A percentile compares a stretch with the other conserved stretches of the same genome.
Conservation (phyloP, 2,797 vertebrate species). For the Sciurus carolinensis region DNA sequence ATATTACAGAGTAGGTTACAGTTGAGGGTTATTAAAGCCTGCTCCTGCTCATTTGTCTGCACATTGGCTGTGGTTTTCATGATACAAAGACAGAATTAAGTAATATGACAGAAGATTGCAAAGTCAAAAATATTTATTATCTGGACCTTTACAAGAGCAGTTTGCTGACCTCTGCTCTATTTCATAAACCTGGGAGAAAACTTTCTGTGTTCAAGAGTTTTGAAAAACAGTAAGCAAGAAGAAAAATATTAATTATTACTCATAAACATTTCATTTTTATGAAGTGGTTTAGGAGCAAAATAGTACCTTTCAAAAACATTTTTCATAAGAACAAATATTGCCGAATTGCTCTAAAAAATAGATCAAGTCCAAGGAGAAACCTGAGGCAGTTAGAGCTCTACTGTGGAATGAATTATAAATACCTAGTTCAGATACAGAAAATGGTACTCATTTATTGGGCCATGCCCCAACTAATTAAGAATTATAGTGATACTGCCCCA, state of each 20-base stretch:
- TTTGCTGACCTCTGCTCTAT: background rate
- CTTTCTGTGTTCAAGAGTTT: background rate
- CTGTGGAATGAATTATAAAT: background rate
- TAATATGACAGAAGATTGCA: background rate
- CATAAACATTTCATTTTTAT: slow-evolving; percentile 39
- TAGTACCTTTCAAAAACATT: background rate
- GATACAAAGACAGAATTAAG: background rate
- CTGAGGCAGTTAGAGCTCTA: background rate
- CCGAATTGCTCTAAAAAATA: background rate
- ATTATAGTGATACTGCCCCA: background rate
- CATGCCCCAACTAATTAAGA: background rate
- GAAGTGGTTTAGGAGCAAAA: background rate
- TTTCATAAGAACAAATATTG: background rate
- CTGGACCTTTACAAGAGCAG: background rate
- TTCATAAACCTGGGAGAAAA: background rate
- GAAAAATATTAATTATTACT: background rate
- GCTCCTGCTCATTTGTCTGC: background rate
- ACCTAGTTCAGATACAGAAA: background rate
- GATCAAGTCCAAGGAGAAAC: background rate
- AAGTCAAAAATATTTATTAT: background rate
- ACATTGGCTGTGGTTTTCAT: background rate
- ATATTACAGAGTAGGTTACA: background rate
- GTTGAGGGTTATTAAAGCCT: background rate
- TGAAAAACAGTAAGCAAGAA: background rate
- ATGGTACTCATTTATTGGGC: background rate